Base-by-base conservation (phyloP, 2,113 vertebrate genomes). In the Panthera uncia region DNA sequence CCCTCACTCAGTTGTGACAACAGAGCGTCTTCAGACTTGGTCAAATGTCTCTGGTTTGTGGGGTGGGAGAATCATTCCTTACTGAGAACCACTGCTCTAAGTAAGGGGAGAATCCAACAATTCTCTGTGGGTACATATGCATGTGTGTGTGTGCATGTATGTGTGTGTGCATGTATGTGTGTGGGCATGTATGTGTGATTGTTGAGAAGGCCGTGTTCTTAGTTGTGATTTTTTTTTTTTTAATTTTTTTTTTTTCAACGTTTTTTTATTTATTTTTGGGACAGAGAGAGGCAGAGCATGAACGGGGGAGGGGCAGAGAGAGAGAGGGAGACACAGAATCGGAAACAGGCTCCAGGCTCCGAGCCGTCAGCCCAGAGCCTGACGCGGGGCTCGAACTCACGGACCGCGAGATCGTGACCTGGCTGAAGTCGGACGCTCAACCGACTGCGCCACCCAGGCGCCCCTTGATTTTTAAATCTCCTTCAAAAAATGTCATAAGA, bases 191-290 rank as follows among this genome's bases (percentile, higher is more conserved):
- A 1, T 36, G 2, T 21, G 29, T 38, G 33, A 61, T 4, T 76
- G 48, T 71, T 27, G 36, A 57, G 13, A 11, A 78, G 68, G 3
- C 11, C 1, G 0, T 23, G 0, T 36, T 82, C 38, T 84, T 31
- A 33, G n/a, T 52, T 48, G n/a, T 57, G 29, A 41, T 14, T 69
- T 74, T 93, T 41, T 69, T 74, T 93, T 41, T 69, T 74, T 93
- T 41, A 78, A 55, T 69, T 74, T 93, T 41, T 69, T 74, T 93
- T 41, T 69, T 74, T 93, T 41, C n/a, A n/a, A n/a, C n/a, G n/a
- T n/a, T n/a, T n/a, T n/a, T n/a, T n/a, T n/a, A n/a, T n/a, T n/a
- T n/a, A n/a, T n/a, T n/a, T n/a, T n/a, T n/a, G n/a, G n/a, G n/a
- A n/a, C n/a, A n/a, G n/a, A n/a, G n/a, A n/a, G n/a, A n/a, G n/a